A percentile compares a stretch with the other conserved stretches of the same genome.
These are phyloP conservation scores for Progne subis DNA, from an alignment of 2,113 vertebrate genomes.

Conservation along the genomic window DNA sequence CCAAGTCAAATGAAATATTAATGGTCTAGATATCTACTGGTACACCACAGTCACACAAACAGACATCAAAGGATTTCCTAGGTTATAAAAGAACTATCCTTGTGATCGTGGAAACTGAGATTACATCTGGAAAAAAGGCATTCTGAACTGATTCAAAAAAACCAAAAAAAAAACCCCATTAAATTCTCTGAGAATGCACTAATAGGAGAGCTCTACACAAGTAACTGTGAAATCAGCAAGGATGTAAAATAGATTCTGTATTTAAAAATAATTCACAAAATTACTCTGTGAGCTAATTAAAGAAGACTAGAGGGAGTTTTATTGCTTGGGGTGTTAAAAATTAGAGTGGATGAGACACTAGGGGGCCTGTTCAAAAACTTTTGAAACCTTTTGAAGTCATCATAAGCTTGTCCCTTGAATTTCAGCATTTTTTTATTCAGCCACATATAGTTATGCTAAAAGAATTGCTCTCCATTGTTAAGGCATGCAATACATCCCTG, in stretches of 20 bases:
- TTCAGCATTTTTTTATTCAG: neutral
- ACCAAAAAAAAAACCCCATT: neutral
- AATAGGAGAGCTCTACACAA: neutral
- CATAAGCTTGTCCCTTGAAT: conserved; percentile 15
- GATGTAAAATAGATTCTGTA: conserved; percentile 6
- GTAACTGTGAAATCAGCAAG: conserved; percentile 14
- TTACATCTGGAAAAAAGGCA: neutral
- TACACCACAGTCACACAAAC: neutral
- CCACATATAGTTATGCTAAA: neutral
- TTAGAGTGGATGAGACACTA: conserved; percentile 25
- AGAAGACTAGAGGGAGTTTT: conserved; percentile 33
- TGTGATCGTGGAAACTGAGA: neutral
- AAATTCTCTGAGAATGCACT: neutral
- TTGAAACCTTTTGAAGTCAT: conserved; percentile 48
- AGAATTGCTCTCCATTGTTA: neutral
- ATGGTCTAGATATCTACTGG: neutral
- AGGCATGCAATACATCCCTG: neutral
- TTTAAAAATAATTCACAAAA: conserved; percentile 56
- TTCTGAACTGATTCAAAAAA: neutral
- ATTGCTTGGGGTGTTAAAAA: conserved; percentile 41
- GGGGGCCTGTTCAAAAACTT: conserved; percentile 49
- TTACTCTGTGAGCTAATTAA: conserved; percentile 49
- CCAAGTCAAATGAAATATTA: conserved; percentile 24
- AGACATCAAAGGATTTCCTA: conserved; percentile 17
- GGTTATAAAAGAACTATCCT: neutral